Evolutionary conservation across 2,113 vertebrate genomes (phyloP).

Genomic region (Corythaeola cristata): DNA sequence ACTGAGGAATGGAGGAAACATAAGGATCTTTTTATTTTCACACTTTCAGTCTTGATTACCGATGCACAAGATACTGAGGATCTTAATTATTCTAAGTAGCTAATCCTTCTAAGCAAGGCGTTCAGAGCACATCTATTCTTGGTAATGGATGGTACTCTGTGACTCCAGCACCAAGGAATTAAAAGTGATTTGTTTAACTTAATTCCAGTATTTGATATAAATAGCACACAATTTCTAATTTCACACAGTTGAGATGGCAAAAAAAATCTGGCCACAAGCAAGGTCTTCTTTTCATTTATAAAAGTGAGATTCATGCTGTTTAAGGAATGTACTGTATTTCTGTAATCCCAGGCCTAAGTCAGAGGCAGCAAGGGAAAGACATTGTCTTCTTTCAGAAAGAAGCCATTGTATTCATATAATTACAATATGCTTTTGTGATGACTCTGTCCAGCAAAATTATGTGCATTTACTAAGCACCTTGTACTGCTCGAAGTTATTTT

Average conservation of each 20-base stretch:
- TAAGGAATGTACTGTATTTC: constrained; percentile 23
- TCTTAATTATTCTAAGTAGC: neutral
- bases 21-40: neutral
- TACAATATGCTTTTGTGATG: neutral
- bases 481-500: neutral
- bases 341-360: constrained; percentile 23
- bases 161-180: neutral
- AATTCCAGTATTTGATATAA: neutral
- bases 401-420: constrained; percentile 20
- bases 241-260: neutral
- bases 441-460: neutral
- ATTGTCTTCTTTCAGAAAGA: constrained; percentile 23
- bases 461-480: constrained; percentile 18
- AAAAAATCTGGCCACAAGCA: neutral
- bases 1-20: neutral
- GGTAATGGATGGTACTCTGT: neutral
- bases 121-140: neutral
- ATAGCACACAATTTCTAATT: constrained; percentile 3
- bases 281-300: neutral
- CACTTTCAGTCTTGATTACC: neutral
- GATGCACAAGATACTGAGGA: neutral
- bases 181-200: neutral
- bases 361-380: constrained; percentile 15
- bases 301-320: neutral
- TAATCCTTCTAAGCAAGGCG: neutral